A percentile compares a stretch with the other conserved stretches of the same genome.
Conservation (phyloP, 2,113 vertebrate genomes). For the Dicerorhinus sumatrensis region DNA sequence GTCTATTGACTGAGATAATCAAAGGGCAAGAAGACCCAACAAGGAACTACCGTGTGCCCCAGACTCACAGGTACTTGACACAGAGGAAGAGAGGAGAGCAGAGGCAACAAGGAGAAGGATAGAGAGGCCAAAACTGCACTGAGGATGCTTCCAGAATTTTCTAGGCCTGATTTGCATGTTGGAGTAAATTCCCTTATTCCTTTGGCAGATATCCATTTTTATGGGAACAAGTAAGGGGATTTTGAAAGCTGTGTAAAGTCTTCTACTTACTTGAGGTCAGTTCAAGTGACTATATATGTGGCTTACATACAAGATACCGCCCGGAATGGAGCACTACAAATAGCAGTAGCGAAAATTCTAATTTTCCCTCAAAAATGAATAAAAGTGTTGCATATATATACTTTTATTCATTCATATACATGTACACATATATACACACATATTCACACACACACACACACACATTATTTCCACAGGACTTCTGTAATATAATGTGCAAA, state of each 20-base stretch:
- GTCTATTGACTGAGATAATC: neutral
- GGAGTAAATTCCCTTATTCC: neutral
- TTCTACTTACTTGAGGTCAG: neutral
- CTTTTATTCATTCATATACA: too few relatives aligned
- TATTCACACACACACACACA: neutral
- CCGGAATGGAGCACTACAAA: neutral
- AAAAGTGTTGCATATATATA: neutral
- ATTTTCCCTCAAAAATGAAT: neutral
- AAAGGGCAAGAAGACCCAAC: neutral
- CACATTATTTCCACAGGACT: neutral
- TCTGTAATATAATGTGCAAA: neutral
- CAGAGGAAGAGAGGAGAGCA: neutral
- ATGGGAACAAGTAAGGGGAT: neutral
- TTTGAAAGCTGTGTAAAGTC: neutral
- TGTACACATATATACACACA: neutral
- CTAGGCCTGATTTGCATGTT: neutral
- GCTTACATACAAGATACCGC: neutral
- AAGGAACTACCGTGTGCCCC: rapidly evolving
- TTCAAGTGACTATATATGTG: neutral
- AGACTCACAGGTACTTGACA: neutral
- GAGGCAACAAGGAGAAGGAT: too few relatives aligned
- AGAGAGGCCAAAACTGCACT: neutral
- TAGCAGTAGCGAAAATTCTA: neutral
- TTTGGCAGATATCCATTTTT: neutral
- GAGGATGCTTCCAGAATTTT: neutral